phyloP scores from a whole-genome alignment of 2,113 vertebrate species.

The Scomber colias region DNA sequence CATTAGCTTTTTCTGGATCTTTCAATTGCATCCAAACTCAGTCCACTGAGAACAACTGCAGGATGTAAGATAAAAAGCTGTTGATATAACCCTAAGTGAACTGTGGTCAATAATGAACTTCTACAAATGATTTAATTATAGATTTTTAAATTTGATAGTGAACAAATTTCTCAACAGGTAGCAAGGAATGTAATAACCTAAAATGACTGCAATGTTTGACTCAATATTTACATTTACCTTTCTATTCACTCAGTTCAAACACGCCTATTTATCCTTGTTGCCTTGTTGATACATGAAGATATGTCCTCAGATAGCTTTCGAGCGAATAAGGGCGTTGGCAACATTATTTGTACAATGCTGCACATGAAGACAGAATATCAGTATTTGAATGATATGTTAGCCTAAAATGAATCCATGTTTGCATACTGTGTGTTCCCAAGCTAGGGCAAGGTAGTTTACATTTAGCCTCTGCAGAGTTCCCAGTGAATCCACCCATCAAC shows the following conservation, averaged over 20 bases:
- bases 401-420: constrained; percentile 41
- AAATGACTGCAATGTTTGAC: too few species aligned
- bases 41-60: too few species aligned
- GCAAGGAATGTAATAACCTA: too few species aligned
- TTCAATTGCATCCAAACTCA: too few species aligned
- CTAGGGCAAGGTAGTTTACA: constrained; percentile 1
- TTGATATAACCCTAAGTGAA: too few species aligned
- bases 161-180: too few species aligned
- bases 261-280: constrained; percentile 1
- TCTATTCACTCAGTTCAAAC: not conserved
- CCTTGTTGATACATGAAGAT: not conserved
- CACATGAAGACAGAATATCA: constrained; percentile 5
- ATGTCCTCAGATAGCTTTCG: constrained; percentile 22
- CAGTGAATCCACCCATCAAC: constrained; percentile 21
- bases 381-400: not conserved
- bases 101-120: too few species aligned
- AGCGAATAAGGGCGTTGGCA: constrained; percentile 2
- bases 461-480: constrained; percentile 1
- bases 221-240: too few species aligned
- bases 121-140: too few species aligned
- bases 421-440: not conserved
- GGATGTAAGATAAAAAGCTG: too few species aligned
- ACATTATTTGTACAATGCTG: constrained; percentile 16
- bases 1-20: too few species aligned
- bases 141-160: too few species aligned